A percentile compares a stretch with the other conserved stretches of the same genome.
Conservation (phyloP, 1,140 invertebrate genomes). For the Tenebrio molitor region DNA sequence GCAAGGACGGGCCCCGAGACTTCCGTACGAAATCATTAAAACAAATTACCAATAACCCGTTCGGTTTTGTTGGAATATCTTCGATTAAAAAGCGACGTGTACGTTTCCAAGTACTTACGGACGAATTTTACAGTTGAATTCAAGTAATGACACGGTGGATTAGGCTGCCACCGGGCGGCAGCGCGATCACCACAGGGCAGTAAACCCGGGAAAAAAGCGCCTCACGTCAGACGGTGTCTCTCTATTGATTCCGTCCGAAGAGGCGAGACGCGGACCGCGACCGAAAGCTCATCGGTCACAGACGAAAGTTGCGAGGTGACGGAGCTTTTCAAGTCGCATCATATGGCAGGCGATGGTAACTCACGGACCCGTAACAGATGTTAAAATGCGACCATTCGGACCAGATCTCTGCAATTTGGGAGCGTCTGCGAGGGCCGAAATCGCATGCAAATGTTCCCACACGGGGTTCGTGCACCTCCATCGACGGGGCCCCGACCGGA, state of each 20-base stretch:
- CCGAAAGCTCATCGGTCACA: constrained; percentile 29
- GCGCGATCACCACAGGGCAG: constrained; percentile 45
- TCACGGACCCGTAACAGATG: not conserved
- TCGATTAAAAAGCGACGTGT: constrained; percentile 20
- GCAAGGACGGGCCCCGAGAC: no score
- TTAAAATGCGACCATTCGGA: not conserved
- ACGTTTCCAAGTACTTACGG: constrained; percentile 43
- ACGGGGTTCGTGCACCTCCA: constrained; percentile 19
- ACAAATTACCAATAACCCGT: constrained; percentile 15
- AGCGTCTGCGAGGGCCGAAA: not conserved
- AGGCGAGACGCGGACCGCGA: constrained; percentile 7
- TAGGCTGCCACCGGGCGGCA: constrained; percentile 41
- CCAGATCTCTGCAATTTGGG: not conserved
- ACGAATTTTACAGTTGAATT: constrained; percentile 43
- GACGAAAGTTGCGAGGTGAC: not conserved
- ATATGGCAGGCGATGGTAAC: constrained; percentile 24
- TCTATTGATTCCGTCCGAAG: constrained; percentile 13
- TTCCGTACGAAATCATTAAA: constrained; percentile 29
- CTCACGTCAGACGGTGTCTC: constrained; percentile 22
- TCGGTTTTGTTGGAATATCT: not conserved
- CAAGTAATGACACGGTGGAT: constrained; percentile 44
- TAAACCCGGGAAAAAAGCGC: constrained; percentile 39
- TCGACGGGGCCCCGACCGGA: not conserved
- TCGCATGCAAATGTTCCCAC: constrained; percentile 24
- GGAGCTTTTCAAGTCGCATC: not conserved